Conservation (phyloP, 2,113 vertebrate genomes). For the Agapornis roseicollis region DNA sequence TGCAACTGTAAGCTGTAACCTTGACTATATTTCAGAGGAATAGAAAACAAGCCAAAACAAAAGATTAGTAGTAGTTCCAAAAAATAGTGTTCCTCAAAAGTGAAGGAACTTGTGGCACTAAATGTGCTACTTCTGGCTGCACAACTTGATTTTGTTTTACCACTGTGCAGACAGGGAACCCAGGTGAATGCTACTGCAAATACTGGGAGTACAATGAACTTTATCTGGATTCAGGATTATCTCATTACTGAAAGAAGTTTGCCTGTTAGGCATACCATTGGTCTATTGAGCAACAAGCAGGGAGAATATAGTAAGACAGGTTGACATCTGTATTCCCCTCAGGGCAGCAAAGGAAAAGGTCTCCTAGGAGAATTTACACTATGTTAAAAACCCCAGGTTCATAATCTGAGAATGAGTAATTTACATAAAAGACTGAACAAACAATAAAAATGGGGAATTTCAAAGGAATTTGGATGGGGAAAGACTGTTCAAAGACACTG, state of each 20-base stretch:
- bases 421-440: not conserved
- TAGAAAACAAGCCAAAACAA: not conserved
- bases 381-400: not conserved
- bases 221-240: not conserved
- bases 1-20: not conserved
- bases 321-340: not conserved
- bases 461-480: not conserved
- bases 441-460: not conserved
- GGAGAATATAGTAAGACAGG: not conserved
- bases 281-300: not conserved
- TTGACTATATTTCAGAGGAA: not conserved
- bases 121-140: not conserved
- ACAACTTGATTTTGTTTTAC: not conserved
- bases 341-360: not conserved
- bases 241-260: not conserved
- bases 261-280: not conserved
- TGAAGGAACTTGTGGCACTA: accelerated
- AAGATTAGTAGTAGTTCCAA: not conserved
- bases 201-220: not conserved
- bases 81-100: not conserved
- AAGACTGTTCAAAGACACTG: not conserved
- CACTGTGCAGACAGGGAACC: not conserved
- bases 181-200: accelerated
- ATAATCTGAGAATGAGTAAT: not conserved
- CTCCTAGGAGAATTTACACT: not conserved